Conservation (phyloP, 2,797 vertebrate species). For the Sandelia bainsii region DNA sequence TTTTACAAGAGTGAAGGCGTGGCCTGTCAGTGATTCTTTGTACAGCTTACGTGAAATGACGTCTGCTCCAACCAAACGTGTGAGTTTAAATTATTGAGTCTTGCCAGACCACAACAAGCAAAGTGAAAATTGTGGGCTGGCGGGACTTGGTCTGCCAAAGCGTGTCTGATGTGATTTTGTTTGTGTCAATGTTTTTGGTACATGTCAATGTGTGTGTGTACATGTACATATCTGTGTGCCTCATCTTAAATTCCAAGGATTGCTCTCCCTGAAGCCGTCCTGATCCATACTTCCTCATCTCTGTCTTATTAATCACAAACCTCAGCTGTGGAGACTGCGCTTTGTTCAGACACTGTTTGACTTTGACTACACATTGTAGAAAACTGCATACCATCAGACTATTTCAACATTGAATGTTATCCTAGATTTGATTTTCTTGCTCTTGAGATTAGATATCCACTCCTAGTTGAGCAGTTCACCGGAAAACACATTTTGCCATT, state of each 20-base stretch:
- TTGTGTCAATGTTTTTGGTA: slow-evolving; percentile 23
- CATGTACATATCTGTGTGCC: slow-evolving; percentile 1
- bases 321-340: not conserved
- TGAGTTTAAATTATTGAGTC: too few relatives aligned
- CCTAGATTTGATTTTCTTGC: slow-evolving; percentile 55
- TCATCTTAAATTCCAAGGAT: slow-evolving; percentile 8
- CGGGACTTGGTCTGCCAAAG: slow-evolving; percentile 21
- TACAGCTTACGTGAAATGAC: slow-evolving; percentile 20
- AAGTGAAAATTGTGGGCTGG: slow-evolving; percentile 42
- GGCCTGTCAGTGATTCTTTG: slow-evolving; percentile 29
- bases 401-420: slow-evolving; percentile 38
- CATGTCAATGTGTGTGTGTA: not conserved
- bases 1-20: not conserved
- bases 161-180: slow-evolving; percentile 26
- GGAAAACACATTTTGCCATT: slow-evolving; percentile 40
- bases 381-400: too few relatives aligned
- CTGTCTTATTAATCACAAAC: slow-evolving; percentile 2
- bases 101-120: slow-evolving; percentile 51
- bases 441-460: slow-evolving; percentile 54
- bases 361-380: slow-evolving; percentile 16
- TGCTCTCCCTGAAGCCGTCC: slow-evolving; percentile 5
- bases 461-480: slow-evolving; percentile 44
- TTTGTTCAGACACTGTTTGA: slow-evolving; percentile 28
- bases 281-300: not conserved
- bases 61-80: slow-evolving; percentile 24